Conservation (phyloP, 2,888 invertebrate genomes). For the Tenthredo amoena region DNA sequence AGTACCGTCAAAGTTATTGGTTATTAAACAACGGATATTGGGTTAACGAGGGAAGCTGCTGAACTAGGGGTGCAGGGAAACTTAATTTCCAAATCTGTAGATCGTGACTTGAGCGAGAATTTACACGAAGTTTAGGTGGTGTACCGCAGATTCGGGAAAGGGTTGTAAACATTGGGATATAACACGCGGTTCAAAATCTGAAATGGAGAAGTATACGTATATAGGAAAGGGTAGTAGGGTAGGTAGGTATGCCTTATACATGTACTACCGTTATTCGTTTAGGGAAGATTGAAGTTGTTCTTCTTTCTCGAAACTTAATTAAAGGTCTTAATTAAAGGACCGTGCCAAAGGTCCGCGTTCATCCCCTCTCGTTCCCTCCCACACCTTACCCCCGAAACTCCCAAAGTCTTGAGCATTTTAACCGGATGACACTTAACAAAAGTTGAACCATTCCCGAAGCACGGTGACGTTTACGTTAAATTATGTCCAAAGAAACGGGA, state of each 20-base stretch:
- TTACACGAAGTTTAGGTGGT: conserved; percentile 2
- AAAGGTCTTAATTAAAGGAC: conserved; percentile 51
- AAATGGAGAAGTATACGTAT: neutral
- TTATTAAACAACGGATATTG: conserved; percentile 47
- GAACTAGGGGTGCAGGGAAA: neutral
- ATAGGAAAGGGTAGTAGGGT: neutral
- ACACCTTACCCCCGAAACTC: neutral
- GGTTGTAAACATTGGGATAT: conserved; percentile 13
- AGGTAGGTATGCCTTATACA: neutral
- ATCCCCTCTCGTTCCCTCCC: neutral
- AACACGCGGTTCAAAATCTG: neutral
- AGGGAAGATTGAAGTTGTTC: conserved; percentile 47
- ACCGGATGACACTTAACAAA: conserved; percentile 47
- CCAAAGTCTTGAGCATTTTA: conserved; percentile 26
- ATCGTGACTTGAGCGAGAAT: conserved; percentile 2
- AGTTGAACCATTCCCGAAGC: conserved; percentile 29
- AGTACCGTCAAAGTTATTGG: conserved; percentile 20
- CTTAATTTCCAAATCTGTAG: conserved; percentile 15
- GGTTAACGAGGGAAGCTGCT: conserved; percentile 29
- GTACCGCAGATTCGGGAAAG: conserved; percentile 9
- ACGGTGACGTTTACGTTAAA: conserved; percentile 19
- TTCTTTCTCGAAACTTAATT: conserved; percentile 49
- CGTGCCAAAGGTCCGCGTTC: conserved; percentile 41
- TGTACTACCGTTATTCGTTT: conserved; percentile 24
- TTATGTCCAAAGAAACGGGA: conserved; percentile 38